Evolutionary conservation across 2,797 vertebrate genomes (phyloP), one percentile per base, ranked within the genome.

Genomic region (Phaenicophaeus curvirostris): DNA sequence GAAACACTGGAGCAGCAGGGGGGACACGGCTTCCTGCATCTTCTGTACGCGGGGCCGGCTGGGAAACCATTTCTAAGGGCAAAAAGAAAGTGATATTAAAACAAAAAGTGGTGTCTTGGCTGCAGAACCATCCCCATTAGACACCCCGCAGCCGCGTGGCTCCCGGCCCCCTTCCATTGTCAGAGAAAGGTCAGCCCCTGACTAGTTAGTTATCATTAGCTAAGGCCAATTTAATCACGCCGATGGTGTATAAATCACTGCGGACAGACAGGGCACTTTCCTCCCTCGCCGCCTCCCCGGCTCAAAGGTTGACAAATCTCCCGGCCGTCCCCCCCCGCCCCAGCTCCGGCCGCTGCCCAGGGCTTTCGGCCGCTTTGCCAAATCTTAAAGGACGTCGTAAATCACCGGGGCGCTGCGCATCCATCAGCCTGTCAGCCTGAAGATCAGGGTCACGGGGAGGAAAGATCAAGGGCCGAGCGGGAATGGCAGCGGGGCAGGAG

Each of bases 161-260:
- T 89, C 66, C 87, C 44, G 66, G 61, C 19, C 61, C 92, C 72
- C 74, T 71, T 46, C 84, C 85, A 59, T 73, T 42, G 71, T 78
- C 81, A 87, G 71, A 31, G 92, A 92, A 94, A 94, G 93, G 93
- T 88, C 93, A 90, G 63, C 66, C 71, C 66, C 67, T 82, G 90
- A 85, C 95, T 54, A 91, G 91, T 90, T 94, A 44, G 93, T 94
- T 93, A 90, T 87, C 88, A 82, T 96, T 92, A 97, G 95, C 88
- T 89, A 82, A 92, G 94, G 95, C 90, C 96, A 96, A 95, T 95
- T 94, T 91, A 93, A 96, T 96, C 86, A 90, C 9, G 57, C 90
- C 50, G 44, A 74, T 55, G 15, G 77, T 20, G 75, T 25, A 96
- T 95, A 85, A 89, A 96, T 96, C 95, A 94, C 85, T 30, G 58